Evolutionary conservation across 1,140 invertebrate species (phyloP), one percentile per base, ranked within the genome.

Genomic region (Temnothorax nylanderi): DNA sequence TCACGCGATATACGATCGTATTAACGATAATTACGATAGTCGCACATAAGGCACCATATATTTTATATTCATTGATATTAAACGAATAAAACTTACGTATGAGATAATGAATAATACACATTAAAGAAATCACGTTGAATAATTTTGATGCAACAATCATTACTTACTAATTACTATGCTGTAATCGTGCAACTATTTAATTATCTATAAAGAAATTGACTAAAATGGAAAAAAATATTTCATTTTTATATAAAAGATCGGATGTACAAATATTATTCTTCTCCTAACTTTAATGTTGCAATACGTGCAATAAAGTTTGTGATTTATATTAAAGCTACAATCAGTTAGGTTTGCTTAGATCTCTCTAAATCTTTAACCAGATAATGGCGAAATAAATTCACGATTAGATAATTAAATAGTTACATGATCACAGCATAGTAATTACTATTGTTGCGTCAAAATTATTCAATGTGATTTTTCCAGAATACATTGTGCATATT

Each of bases 171-270:
- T 72, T 34, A n/a, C n/a, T 81, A 44, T 74, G 16, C 2, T 26
- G 16, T 78, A 47, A 71, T 56, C 41, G 16, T 58, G 44, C 69
- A 77, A 69, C 41, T 88, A 85, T 54, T 49, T 67, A 51, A 77
- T 44, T 26, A 65, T 78, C 16, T 26, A 37, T 26, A 64, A 44
- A 86, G 62, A 77, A 54, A 49, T 87, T 67, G 8, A 44, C 21
- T 51, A 13, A 32, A 85, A 41, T 80, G 44, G 32, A 37, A 80
- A 80, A 58, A 56, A 26, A n/a, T 62, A 41, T 76, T 76, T 56
- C 26, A 78, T 78, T 78, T 32, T 78, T 26, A 51, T 69, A 69
- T 69, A 34, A 54, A 69, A 5, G 21, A 67, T n/a, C n/a, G 2
- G 37, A 67, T 26, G n/a, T n/a, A 69, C 32, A 18, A 18, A 67